These are phyloP conservation scores for Benthosema pterotum DNA, from an alignment of 2,797 vertebrate species.

Conservation along the genomic window DNA sequence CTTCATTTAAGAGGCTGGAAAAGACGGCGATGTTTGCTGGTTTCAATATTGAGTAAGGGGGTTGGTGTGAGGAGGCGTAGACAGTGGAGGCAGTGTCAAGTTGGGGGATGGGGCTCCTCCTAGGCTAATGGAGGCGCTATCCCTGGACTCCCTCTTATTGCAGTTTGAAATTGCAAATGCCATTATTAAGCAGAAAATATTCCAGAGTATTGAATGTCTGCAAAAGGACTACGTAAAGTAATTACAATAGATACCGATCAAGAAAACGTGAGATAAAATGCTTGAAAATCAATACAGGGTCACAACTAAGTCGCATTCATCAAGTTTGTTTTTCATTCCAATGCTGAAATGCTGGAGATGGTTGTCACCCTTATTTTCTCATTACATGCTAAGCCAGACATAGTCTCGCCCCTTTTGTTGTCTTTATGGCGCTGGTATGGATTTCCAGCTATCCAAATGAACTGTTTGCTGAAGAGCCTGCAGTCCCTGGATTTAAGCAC, in stretches of 20 bases:
- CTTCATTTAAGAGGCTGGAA: conserved; percentile 66
- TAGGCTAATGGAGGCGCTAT: conserved; percentile 46
- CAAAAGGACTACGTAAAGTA: conserved; percentile 22
- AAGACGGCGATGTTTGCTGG: conserved; percentile 65
- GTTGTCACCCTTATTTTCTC: conserved; percentile 49
- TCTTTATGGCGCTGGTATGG: conserved; percentile 55
- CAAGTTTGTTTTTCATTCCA: conserved; percentile 68
- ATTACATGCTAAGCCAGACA: conserved; percentile 56
- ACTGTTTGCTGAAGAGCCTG: conserved; percentile 53
- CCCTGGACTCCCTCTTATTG: conserved; percentile 60
- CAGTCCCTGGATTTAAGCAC: conserved; percentile 44
- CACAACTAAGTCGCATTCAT: conserved; percentile 66
- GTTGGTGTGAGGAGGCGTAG: conserved; percentile 29
- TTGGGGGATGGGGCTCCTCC: conserved; percentile 61
- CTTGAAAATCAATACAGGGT: conserved; percentile 70
- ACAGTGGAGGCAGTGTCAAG: conserved; percentile 58
- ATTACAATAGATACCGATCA: conserved; percentile 46
- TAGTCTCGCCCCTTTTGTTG: conserved; percentile 35
- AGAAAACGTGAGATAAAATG: conserved; percentile 54
- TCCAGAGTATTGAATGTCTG: neutral
- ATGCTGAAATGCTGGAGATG: conserved; percentile 38
- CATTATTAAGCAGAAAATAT: conserved; percentile 25
- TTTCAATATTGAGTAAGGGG: conserved; percentile 59
- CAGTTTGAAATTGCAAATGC: conserved; percentile 51
- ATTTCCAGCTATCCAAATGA: conserved; percentile 68